Percentiles rank a stretch among this genome's conserved stretches.
Evolutionary conservation across 2,888 invertebrate species (phyloP).

Genomic region (Margaritifera margaritifera): DNA sequence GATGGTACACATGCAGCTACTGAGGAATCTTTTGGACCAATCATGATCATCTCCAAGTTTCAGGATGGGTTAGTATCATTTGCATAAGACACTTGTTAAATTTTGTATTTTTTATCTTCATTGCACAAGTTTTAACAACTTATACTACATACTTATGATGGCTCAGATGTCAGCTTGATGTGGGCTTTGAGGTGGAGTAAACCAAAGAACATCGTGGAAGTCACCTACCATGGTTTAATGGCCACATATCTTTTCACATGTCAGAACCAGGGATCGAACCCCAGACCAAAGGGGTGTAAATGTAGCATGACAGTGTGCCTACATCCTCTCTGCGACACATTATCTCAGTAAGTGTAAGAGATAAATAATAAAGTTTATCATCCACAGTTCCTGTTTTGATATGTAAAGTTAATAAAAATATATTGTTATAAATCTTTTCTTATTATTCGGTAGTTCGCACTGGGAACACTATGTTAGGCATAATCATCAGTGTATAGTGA

Average conservation of each 20-base stretch:
- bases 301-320: no score
- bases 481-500: no score
- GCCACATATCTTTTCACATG: not conserved
- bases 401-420: no score
- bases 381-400: no score
- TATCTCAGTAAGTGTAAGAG: no score
- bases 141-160: not conserved
- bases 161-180: not conserved
- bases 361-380: no score
- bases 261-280: no score
- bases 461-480: no score
- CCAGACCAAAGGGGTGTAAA: no score
- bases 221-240: not conserved
- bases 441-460: no score
- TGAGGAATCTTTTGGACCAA: slow-evolving; percentile 97
- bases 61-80: slow-evolving; percentile 78
- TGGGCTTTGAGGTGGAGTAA: not conserved
- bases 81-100: not conserved
- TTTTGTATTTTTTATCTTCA: not conserved
- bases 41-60: slow-evolving; percentile 96
- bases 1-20: slow-evolving; percentile 93
- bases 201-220: not conserved
- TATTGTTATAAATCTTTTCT: no score
- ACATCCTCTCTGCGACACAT: no score
- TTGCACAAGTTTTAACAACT: not conserved